Base-by-base conservation (phyloP, 2,888 invertebrate genomes). In the Eupsilia transversa region DNA sequence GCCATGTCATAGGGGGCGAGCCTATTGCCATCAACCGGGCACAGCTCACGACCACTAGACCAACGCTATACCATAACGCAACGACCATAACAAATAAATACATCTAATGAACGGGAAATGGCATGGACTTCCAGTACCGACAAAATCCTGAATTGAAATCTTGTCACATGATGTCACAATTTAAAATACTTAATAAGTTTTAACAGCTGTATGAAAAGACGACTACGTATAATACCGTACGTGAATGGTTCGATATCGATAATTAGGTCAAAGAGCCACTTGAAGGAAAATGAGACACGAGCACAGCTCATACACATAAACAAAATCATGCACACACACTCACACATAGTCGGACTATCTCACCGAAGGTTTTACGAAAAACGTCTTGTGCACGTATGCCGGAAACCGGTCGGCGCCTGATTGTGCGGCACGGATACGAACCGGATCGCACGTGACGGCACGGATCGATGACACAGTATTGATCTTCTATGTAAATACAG, bases 361-460 rank as follows among this genome's bases (percentile, higher is more conserved):
- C 33, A 9, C 23, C 12, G 35, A 52, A 68, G n/a, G 12, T 12
- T 57, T 38, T 38, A 59, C 64, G 61, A 41, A 65, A 49, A 49
- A 35, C 74, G 41, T 69, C 33, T 59, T 57, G 27, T 27, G 68
- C 66, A 72, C 75, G 82, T 68, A 41, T 67, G 12, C 56, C 79
- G 83, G 82, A 72, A 65, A 59, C 69, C 61, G 38, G 60, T 23
- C 82, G 79, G 65, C 56, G 56, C 57, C 66, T 79, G 83, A 83
- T 79, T 83, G 83, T 73, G 52, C 72, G 52, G 63, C 43, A 27
- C 79, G 80, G 79, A 80, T 60, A 33, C 33, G 67, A 64, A 52
- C 80, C 82, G 82, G 71, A 67, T 14, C 41, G 49, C 56, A 80
- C 80, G 82, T 82, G 77, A 68, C 54, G 33, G 49, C 30, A n/a